Base-by-base conservation (phyloP, 1,140 invertebrate species). In the Mylabris phalerata region DNA sequence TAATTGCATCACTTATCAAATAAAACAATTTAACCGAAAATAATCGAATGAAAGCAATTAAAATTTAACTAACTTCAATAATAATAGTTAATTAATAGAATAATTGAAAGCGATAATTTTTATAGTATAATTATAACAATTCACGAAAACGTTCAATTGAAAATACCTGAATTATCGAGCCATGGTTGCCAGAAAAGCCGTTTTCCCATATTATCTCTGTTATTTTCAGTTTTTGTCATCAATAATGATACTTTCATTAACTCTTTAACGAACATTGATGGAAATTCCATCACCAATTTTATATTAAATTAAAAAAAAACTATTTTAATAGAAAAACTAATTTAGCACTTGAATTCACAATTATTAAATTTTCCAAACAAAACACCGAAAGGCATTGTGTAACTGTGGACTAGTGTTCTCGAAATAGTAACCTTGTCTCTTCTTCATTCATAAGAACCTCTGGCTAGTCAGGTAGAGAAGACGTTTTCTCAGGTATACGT, bases 391-490 rank as follows among this genome's bases (percentile, higher is more conserved):
- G 47, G 48, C 62, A 62, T 64, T 64, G 63, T 66, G 50, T 50
- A 50, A 50, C 57, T 32, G 49, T 48, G 57, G 58, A 64, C 4
- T 32, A 32, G 32, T 19, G 19, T 19, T 32, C 32, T 32, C 2
- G 32, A 32, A 32, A 68, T 68, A 70, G 66, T 70, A 70, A 62
- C 51, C 46, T 48, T 27, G 44, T 48, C 59, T 32, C 32, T 71
- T 69, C 70, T 71, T 69, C 70, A 71, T 71, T 71, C 70, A 71
- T 71, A 71, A 71, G 70, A 66, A 59, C 63, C 61, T 59, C 58
- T 42, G 32, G 7, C 32, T 32, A 7, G 32, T 2, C 67, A 67
- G 68, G 68, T 69, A 71, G 64, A 60, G 60, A 58, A 32, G 32
- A 32, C 32, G 32, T 32, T 32, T 49, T 49, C 52, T 42, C 65